Percentiles rank a stretch among this genome's conserved stretches.
phyloP scores from a whole-genome alignment of 2,888 invertebrate genomes.

The Synanthedon formicaeformis region DNA sequence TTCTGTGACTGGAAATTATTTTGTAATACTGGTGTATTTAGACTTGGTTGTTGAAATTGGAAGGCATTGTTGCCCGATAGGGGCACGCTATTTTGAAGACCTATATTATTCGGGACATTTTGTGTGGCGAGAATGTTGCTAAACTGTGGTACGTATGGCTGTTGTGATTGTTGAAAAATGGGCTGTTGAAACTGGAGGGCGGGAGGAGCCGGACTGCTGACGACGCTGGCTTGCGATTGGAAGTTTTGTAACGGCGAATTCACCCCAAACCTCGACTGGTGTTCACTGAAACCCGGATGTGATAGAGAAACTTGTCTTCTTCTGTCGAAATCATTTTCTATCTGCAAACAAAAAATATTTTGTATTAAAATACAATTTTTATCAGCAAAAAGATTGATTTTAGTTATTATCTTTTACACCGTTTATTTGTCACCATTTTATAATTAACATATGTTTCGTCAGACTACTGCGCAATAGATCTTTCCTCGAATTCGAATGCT shows the following conservation, averaged over 20 bases:
- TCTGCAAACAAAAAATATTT: conserved; percentile 25
- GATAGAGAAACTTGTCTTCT: conserved; percentile 49
- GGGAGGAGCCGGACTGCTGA: conserved; percentile 35
- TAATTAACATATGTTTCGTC: too few species aligned
- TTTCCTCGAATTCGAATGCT: too few species aligned
- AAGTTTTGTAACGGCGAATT: conserved; percentile 54
- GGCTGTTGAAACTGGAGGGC: conserved; percentile 21
- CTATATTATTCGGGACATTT: conserved; percentile 28
- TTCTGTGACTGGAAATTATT: conserved; percentile 37
- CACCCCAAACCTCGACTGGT: conserved; percentile 59
- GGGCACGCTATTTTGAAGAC: conserved; percentile 25
- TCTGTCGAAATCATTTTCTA: conserved; percentile 64
- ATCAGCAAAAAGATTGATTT: too few species aligned
- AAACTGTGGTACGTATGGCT: conserved; percentile 53
- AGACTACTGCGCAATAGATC: too few species aligned
- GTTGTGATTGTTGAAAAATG: conserved; percentile 44
- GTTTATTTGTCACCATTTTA: too few species aligned
- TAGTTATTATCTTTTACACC: too few species aligned
- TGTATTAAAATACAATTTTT: too few species aligned
- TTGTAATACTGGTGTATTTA: conserved; percentile 25
- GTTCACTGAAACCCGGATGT: conserved; percentile 55
- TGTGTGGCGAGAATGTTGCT: conserved; percentile 39
- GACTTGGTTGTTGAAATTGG: conserved; percentile 37
- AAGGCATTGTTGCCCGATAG: conserved; percentile 32
- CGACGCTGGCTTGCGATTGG: conserved; percentile 33